Conservation (phyloP, 2,113 vertebrate genomes). For the Neotoma lepida region DNA sequence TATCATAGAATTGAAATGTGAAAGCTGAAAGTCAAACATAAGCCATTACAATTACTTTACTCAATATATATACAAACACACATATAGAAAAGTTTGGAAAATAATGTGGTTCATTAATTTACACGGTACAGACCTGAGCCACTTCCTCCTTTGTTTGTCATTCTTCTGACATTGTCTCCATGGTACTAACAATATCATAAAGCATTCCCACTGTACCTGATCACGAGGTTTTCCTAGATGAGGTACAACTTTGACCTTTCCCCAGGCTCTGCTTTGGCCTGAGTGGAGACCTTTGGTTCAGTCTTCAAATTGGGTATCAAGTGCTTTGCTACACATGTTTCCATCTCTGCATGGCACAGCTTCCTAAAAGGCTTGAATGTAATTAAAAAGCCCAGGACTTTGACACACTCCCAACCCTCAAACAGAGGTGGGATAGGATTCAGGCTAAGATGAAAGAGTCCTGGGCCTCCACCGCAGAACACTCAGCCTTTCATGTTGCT, state of each 20-base stretch:
- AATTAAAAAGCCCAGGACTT: constrained; percentile 68
- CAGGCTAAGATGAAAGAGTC: constrained; percentile 72
- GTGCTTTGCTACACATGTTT: constrained; percentile 51
- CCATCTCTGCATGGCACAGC: constrained; percentile 2
- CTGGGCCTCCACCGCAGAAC: constrained; percentile 24
- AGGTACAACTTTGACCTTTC: not conserved
- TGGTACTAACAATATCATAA: not conserved
- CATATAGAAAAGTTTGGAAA: not conserved
- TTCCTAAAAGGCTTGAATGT: constrained; percentile 74
- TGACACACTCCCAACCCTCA: constrained; percentile 65
- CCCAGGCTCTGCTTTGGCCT: constrained; percentile 34
- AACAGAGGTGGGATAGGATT: constrained; percentile 67
- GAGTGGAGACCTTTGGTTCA: constrained; percentile 7
- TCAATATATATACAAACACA: not conserved
- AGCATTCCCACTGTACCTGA: not conserved
- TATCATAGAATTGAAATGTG: not conserved
- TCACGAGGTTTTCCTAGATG: not conserved
- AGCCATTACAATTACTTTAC: not conserved
- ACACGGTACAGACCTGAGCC: not conserved
- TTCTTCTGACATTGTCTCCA: not conserved
- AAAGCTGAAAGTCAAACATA: constrained; percentile 22
- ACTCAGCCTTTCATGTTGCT: constrained; percentile 49
- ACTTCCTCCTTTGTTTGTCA: not conserved
- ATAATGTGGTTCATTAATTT: not conserved
- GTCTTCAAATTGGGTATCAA: constrained; percentile 58